Evolutionary conservation across 2,888 invertebrate genomes (phyloP).

Genomic region (Uropetala carovei): DNA sequence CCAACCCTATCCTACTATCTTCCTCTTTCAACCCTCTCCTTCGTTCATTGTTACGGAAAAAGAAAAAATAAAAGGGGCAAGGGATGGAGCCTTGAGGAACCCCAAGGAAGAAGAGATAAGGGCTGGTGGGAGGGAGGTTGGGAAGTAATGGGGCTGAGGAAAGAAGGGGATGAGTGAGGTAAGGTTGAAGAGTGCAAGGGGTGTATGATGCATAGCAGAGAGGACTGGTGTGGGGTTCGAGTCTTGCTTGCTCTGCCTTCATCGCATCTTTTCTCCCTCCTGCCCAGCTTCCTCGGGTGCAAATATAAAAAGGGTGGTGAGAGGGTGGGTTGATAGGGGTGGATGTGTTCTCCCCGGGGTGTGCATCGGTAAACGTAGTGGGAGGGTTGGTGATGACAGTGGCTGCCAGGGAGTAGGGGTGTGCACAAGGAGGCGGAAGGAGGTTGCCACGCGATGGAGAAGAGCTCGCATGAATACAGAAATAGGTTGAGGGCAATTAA

Average conservation of each 20-base stretch:
- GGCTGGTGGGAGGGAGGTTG: neutral
- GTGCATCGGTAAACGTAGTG: conserved; percentile 13
- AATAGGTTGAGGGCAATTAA: conserved; percentile 35
- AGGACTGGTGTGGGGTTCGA: conserved; percentile 3
- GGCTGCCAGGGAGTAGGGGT: too few species aligned
- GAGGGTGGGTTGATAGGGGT: conserved; percentile 6
- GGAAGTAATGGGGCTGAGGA: too few species aligned
- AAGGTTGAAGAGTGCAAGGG: neutral
- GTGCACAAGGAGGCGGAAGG: too few species aligned
- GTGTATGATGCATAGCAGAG: conserved; percentile 11
- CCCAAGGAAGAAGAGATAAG: conserved; percentile 27
- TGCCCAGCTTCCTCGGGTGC: conserved; percentile 29
- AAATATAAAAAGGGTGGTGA: conserved; percentile 22
- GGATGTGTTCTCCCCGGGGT: neutral
- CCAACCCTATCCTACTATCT: neutral
- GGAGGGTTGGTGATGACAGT: neutral
- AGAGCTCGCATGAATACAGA: conserved; percentile 6
- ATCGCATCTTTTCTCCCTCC: conserved; percentile 18
- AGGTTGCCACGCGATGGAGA: too few species aligned
- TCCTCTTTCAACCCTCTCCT: conserved; percentile 27
- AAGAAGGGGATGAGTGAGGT: neutral
- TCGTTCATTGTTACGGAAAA: conserved; percentile 52
- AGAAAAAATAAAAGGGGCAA: neutral
- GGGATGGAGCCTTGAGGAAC: conserved; percentile 55
- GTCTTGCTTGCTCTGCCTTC: neutral